Evolutionary conservation across 2,888 invertebrate genomes (phyloP).

Genomic region (Heliconius ethilla): DNA sequence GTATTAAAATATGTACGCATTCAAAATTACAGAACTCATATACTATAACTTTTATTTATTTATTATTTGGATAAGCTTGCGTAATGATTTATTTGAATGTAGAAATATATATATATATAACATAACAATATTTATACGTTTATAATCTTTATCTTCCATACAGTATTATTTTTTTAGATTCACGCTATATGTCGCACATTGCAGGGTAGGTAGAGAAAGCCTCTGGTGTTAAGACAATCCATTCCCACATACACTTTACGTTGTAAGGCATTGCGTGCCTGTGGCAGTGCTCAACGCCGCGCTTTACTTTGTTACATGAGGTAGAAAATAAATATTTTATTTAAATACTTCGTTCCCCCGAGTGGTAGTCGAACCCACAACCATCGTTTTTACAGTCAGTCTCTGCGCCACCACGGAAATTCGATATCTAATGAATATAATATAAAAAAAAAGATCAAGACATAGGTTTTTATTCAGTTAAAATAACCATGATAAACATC

Average conservation of each 20-base stretch:
- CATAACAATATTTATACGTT: too few relatives aligned
- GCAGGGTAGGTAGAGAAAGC: too few relatives aligned
- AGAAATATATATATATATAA: too few relatives aligned
- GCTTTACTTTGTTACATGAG: background rate
- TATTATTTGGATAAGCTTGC: conserved; percentile 7
- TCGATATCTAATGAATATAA: background rate
- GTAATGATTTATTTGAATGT: background rate
- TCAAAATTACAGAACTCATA: conserved; percentile 13
- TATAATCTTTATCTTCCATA: too few relatives aligned
- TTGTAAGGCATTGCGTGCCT: too few relatives aligned
- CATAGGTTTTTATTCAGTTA: background rate
- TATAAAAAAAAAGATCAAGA: background rate
- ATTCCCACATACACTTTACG: too few relatives aligned
- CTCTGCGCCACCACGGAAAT: background rate
- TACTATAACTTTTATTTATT: background rate
- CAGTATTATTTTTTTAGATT: too few relatives aligned
- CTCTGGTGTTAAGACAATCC: too few relatives aligned
- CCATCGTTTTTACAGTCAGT: background rate
- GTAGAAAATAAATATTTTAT: background rate
- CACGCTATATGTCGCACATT: too few relatives aligned
- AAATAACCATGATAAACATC: background rate
- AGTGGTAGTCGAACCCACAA: background rate
- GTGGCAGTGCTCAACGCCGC: too few relatives aligned
- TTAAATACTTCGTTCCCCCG: background rate
- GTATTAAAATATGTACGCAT: conserved; percentile 27